phyloP scores from a whole-genome alignment of 2,797 vertebrate species.

The Neoniphon sammara region DNA sequence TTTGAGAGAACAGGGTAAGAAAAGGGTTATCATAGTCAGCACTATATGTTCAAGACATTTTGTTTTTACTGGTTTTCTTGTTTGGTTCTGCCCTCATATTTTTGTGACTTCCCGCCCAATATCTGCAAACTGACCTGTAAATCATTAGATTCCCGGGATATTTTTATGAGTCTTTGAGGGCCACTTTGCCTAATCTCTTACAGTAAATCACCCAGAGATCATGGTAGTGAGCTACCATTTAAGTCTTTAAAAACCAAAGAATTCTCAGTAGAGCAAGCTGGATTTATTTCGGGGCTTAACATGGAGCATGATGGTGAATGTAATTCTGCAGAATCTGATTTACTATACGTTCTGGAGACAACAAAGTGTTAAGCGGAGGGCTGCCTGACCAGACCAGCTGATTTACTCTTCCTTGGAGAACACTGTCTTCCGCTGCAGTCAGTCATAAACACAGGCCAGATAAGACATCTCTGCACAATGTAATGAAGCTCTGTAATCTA shows the following conservation, averaged over 20 bases:
- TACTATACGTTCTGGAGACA: neutral
- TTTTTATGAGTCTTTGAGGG: conserved; percentile 30
- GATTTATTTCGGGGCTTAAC: conserved; percentile 17
- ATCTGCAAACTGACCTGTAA: conserved; percentile 19
- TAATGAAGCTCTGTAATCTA: conserved; percentile 62
- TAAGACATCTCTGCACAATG: conserved; percentile 59
- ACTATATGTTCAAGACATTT: neutral
- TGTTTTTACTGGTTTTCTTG: neutral
- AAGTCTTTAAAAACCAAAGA: conserved; percentile 4
- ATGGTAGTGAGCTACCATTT: neutral
- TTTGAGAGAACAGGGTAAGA: neutral
- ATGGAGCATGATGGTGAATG: neutral
- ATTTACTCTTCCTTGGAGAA: conserved; percentile 37
- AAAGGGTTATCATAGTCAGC: neutral
- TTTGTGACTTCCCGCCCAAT: neutral
- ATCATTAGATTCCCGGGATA: conserved; percentile 22
- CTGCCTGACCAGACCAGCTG: conserved; percentile 11
- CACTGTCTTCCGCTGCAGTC: conserved; percentile 44
- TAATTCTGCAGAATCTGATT: conserved; percentile 10
- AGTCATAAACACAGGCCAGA: conserved; percentile 64
- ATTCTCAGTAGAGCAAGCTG: conserved; percentile 17
- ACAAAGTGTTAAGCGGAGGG: conserved; percentile 9
- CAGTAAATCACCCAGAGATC: conserved; percentile 15
- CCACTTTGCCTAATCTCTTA: neutral
- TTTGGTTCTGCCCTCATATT: conserved; percentile 6